Evolutionary conservation across 2,797 vertebrate species (phyloP).

Genomic region (Sandelia bainsii): DNA sequence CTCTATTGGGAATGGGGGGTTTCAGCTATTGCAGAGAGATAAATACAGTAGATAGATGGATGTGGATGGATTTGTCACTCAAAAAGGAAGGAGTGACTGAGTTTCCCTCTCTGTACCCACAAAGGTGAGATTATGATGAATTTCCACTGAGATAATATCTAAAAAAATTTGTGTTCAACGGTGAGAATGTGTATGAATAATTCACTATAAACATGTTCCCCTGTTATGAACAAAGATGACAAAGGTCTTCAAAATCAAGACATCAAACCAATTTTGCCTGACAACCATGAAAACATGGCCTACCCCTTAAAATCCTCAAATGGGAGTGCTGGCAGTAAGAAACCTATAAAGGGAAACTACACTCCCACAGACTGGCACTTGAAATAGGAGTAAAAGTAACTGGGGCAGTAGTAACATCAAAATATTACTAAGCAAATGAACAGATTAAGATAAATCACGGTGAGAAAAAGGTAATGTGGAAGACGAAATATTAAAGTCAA

Average conservation of each 20-base stretch:
- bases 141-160: slow-evolving; percentile 56
- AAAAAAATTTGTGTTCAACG: slow-evolving; percentile 62
- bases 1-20: slow-evolving; percentile 65
- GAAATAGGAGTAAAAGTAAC: slow-evolving; percentile 62
- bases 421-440: slow-evolving; percentile 54
- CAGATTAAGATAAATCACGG: slow-evolving; percentile 33
- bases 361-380: slow-evolving; percentile 44
- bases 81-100: slow-evolving; percentile 49
- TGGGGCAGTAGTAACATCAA: slow-evolving; percentile 51
- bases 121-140: slow-evolving; percentile 45
- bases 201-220: slow-evolving; percentile 59
- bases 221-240: slow-evolving; percentile 61
- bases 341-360: slow-evolving; percentile 34
- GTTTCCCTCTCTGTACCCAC: slow-evolving; percentile 35
- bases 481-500: slow-evolving; percentile 49
- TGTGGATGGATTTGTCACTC: slow-evolving; percentile 50
- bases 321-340: slow-evolving; percentile 15
- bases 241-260: slow-evolving; percentile 68
- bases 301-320: slow-evolving; percentile 43
- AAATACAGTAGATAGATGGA: slow-evolving; percentile 61
- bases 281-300: slow-evolving; percentile 52
- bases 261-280: slow-evolving; percentile 63
- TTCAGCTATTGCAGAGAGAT: slow-evolving; percentile 59
- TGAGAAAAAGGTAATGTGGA: slow-evolving; percentile 24
- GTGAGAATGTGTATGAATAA: slow-evolving; percentile 64